Evolutionary conservation across 2,888 invertebrate genomes (phyloP).

Genomic region (Tinea semifulvella): DNA sequence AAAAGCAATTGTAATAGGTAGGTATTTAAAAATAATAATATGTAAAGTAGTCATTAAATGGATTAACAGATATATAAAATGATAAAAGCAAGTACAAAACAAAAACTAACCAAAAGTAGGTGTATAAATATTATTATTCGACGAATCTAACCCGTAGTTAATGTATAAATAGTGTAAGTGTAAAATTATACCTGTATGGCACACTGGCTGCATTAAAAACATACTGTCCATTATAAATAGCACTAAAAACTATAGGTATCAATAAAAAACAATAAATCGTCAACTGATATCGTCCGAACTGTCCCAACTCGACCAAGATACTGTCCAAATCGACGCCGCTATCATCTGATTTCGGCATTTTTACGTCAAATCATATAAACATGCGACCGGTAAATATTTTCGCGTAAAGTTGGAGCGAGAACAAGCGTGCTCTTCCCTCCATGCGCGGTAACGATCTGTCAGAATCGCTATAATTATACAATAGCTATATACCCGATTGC

Average conservation of each 20-base stretch:
- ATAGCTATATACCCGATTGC: slow-evolving; percentile 1
- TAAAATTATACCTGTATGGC: slow-evolving; percentile 51
- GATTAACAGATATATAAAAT: too few species aligned
- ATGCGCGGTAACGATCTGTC: slow-evolving; percentile 11
- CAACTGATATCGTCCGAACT: slow-evolving; percentile 53
- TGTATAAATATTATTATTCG: too few species aligned
- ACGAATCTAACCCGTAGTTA: too few species aligned
- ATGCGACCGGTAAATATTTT: slow-evolving; percentile 1
- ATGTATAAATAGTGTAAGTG: too few species aligned
- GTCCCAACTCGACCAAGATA: slow-evolving; percentile 43
- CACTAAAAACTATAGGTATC: slow-evolving; percentile 49
- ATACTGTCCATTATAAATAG: slow-evolving; percentile 54
- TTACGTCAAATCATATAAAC: not conserved
- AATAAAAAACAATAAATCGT: slow-evolving; percentile 44
- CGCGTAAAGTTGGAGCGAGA: not conserved
- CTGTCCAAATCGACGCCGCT: slow-evolving; percentile 38
- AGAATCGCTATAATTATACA: slow-evolving; percentile 3
- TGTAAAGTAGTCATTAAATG: too few species aligned
- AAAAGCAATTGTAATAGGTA: too few species aligned
- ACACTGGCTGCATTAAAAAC: slow-evolving; percentile 55
- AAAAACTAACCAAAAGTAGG: too few species aligned
- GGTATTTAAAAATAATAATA: too few species aligned
- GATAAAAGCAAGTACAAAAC: too few species aligned
- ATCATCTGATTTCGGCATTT: slow-evolving; percentile 13
- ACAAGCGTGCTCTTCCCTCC: not conserved